Conservation (phyloP, 2,113 vertebrate species). For the Sphyrna mokarran region DNA sequence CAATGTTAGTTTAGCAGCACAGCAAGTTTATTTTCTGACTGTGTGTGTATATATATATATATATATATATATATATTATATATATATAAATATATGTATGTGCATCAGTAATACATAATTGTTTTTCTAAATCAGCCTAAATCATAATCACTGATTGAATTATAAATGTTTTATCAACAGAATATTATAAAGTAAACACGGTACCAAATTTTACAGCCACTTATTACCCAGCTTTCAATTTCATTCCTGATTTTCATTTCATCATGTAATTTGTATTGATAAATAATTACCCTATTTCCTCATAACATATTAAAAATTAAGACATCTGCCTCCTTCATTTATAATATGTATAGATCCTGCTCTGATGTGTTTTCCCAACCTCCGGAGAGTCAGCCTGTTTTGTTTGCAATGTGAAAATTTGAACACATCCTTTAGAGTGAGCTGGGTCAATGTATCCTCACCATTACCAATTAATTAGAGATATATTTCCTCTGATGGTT, state of each 20-base stretch:
- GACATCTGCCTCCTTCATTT: background rate
- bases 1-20: background rate
- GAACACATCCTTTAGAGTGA: background rate
- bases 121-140: background rate
- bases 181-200: background rate
- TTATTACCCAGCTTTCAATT: background rate
- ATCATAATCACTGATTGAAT: background rate
- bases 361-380: background rate
- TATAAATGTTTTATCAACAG: background rate
- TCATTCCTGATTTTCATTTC: background rate
- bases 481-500: slow-evolving; percentile 16
- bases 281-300: background rate
- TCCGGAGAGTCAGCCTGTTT: background rate
- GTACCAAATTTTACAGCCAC: background rate
- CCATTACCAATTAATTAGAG: background rate
- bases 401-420: background rate
- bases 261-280: background rate
- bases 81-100: background rate
- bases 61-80: too few relatives aligned
- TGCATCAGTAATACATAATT: background rate
- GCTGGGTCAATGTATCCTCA: background rate
- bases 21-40: background rate
- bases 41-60: too few relatives aligned
- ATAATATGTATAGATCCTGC: background rate
- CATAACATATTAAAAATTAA: background rate